Percentiles rank a stretch among this genome's conserved stretches.
phyloP scores from a whole-genome alignment of 2,888 invertebrate genomes.

The Gymnoscelis rufifasciata region DNA sequence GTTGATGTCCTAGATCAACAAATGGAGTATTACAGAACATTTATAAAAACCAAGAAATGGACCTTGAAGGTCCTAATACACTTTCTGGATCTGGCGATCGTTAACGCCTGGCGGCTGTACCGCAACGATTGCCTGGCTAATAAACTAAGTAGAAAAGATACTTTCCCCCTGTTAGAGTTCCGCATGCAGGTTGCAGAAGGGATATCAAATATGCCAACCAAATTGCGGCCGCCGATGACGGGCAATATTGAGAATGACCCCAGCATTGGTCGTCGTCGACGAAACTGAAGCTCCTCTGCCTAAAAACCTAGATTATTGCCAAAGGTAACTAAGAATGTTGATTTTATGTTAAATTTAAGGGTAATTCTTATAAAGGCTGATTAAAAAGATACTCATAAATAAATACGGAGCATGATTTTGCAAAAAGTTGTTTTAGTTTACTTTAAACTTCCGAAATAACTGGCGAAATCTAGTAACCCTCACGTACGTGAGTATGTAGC shows the following conservation, averaged over 20 bases:
- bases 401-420: not conserved
- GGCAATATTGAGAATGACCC: no score
- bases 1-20: conserved; percentile 4
- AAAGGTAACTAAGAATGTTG: not conserved
- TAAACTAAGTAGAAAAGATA: conserved; percentile 3
- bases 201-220: conserved; percentile 2
- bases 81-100: conserved; percentile 29
- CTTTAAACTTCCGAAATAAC: conserved; percentile 1
- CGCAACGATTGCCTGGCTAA: conserved; percentile 7
- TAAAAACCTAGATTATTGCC: not conserved
- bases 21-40: conserved; percentile 18
- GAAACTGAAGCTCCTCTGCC: conserved; percentile 6
- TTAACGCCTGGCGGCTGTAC: conserved; percentile 29
- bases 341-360: no score
- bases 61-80: conserved; percentile 32
- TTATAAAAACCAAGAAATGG: conserved; percentile 35
- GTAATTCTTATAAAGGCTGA: no score
- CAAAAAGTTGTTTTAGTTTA: not conserved
- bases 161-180: conserved; percentile 8
- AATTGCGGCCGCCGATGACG: not conserved
- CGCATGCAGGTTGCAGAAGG: conserved; percentile 4
- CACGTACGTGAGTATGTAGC: conserved; percentile 1
- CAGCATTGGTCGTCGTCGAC: not conserved
- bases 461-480: not conserved
- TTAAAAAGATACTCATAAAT: no score